Percentiles rank a stretch among this genome's conserved stretches.
Conservation (phyloP, 2,888 invertebrate genomes). For the Tipula confusa region DNA sequence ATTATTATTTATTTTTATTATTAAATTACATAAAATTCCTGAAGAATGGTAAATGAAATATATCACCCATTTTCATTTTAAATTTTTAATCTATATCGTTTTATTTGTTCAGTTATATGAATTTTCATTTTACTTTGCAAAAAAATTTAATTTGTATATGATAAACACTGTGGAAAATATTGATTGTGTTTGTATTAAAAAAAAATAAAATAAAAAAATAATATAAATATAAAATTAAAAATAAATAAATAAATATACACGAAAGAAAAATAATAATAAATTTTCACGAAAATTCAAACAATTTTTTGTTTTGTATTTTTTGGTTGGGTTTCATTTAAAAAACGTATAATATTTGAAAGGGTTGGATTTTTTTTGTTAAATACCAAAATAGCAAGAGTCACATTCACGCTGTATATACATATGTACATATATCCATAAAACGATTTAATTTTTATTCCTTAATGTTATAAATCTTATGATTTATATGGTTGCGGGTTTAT, state of each 20-base stretch:
- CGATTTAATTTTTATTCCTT: neutral
- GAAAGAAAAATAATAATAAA: conserved; percentile 9
- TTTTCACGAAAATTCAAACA: conserved; percentile 1
- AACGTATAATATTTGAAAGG: neutral
- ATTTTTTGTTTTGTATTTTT: too few relatives aligned
- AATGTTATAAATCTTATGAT: neutral
- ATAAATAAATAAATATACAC: neutral
- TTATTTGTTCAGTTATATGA: neutral
- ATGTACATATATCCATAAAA: conserved; percentile 1
- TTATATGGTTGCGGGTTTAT: neutral
- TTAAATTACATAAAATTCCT: neutral
- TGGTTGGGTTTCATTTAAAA: neutral
- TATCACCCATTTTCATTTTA: neutral
- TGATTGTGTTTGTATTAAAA: neutral
- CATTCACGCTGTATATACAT: neutral
- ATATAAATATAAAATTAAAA: neutral
- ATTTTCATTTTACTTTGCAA: neutral
- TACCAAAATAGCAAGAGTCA: neutral
- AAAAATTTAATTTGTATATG: neutral
- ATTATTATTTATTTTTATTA: neutral
- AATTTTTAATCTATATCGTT: neutral
- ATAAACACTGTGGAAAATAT: neutral
- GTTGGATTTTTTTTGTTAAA: conserved; percentile 7
- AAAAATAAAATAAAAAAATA: neutral
- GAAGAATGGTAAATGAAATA: neutral